Percentiles rank a stretch among this genome's conserved stretches.
Evolutionary conservation across 2,113 vertebrate species (phyloP).

Genomic region (Myrmecobius fasciatus): DNA sequence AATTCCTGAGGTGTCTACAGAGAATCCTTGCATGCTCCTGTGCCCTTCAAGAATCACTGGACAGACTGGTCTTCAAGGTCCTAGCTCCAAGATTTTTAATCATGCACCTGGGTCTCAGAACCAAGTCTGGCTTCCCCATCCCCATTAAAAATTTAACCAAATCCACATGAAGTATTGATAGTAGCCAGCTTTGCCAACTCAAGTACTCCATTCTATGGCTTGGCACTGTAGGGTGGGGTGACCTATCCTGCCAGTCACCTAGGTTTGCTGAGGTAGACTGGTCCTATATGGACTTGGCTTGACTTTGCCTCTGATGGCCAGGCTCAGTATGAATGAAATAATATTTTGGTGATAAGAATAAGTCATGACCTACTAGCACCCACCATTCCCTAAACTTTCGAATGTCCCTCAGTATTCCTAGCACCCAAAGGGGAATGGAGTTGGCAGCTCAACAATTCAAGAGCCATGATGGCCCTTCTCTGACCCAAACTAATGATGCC

Average conservation of each 20-base stretch:
- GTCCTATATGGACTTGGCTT: neutral
- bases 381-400: neutral
- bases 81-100: neutral
- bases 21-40: neutral
- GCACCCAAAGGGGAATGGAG: neutral
- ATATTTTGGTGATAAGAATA: neutral
- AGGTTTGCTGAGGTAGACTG: neutral
- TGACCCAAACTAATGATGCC: neutral
- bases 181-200: neutral
- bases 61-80: neutral
- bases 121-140: neutral
- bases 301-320: neutral
- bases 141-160: neutral
- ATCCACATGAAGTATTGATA: neutral
- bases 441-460: neutral
- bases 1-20: neutral
- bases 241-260: neutral
- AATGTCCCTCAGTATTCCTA: fast-evolving
- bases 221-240: neutral
- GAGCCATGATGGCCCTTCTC: neutral
- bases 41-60: neutral
- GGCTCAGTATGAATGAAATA: neutral
- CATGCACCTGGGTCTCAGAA: neutral
- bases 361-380: neutral
- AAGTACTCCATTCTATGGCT: neutral